A percentile compares a stretch with the other conserved stretches of the same genome.
These are phyloP conservation scores for Ciconia boyciana DNA, from an alignment of 2,113 vertebrate species.

Conservation along the genomic window DNA sequence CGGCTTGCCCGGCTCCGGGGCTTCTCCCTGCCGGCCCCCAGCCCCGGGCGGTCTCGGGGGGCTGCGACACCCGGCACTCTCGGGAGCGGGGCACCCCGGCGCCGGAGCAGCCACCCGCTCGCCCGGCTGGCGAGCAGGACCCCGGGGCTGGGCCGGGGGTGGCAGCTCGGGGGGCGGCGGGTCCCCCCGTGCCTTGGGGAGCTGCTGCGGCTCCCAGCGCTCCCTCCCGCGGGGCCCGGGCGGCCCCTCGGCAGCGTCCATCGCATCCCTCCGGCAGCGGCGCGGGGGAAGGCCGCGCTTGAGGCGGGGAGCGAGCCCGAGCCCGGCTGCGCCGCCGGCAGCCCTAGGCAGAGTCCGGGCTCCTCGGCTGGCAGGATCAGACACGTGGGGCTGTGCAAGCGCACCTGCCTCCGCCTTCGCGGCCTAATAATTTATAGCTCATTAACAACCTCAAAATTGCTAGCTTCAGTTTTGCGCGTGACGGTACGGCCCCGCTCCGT, in stretches of 20 bases:
- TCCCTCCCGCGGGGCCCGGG: too few relatives aligned
- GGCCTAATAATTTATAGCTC: neutral
- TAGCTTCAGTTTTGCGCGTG: neutral
- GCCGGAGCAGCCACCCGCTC: too few relatives aligned
- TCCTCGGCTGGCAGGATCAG: neutral
- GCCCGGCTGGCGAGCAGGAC: neutral
- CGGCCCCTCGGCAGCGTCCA: neutral
- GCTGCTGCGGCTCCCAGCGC: neutral
- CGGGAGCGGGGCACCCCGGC: too few relatives aligned
- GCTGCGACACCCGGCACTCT: neutral
- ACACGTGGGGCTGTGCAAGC: accelerated
- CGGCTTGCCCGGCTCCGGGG: too few relatives aligned
- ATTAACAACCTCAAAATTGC: neutral
- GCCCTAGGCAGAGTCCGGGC: too few relatives aligned
- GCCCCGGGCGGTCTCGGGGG: too few relatives aligned
- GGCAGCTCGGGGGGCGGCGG: too few relatives aligned
- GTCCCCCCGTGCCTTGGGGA: too few relatives aligned
- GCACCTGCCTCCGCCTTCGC: neutral
- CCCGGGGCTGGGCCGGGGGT: neutral
- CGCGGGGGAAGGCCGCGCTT: neutral
- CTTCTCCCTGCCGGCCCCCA: neutral
- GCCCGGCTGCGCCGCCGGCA: neutral
- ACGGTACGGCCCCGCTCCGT: neutral
- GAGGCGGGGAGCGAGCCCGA: neutral
- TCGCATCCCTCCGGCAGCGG: too few relatives aligned